Evolutionary conservation across 2,888 invertebrate species (phyloP).

Genomic region (Oconnorella tubifera): DNA sequence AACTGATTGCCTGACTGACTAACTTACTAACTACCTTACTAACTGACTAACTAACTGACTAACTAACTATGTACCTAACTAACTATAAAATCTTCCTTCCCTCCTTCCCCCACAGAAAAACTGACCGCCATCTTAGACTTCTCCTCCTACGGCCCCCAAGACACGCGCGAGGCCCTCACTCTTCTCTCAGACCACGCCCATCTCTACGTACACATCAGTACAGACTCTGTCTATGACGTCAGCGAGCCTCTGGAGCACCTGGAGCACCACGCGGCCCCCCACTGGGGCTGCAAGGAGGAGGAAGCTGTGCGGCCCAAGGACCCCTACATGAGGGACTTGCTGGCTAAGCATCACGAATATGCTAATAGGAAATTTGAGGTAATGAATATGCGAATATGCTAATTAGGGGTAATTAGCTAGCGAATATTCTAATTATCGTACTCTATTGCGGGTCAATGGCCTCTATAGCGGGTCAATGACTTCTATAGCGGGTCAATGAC

Average conservation of each 20-base stretch:
- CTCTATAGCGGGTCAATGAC: too few species aligned
- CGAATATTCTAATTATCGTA: too few species aligned
- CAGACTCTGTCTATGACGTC: slow-evolving; percentile 60
- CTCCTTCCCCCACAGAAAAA: slow-evolving; percentile 27
- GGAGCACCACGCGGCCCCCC: background rate
- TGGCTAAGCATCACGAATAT: slow-evolving; percentile 51
- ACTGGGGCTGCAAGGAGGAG: slow-evolving; percentile 41
- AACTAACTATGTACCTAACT: too few species aligned
- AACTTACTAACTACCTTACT: too few species aligned
- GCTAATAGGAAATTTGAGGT: slow-evolving; percentile 52
- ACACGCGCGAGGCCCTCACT: slow-evolving; percentile 50
- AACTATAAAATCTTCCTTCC: too few species aligned
- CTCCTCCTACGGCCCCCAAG: slow-evolving; percentile 52
- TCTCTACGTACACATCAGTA: slow-evolving; percentile 57
- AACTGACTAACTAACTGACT: too few species aligned
- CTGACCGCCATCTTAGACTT: slow-evolving; percentile 58
- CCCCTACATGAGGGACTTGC: slow-evolving; percentile 39
- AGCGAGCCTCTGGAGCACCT: slow-evolving; percentile 42
- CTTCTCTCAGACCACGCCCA: slow-evolving; percentile 47
- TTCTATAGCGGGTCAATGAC: too few species aligned
- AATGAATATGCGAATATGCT: too few species aligned
- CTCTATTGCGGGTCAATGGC: too few species aligned
- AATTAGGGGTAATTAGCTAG: too few species aligned
- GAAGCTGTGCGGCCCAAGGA: slow-evolving; percentile 54
- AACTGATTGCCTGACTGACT: too few species aligned